Evolutionary conservation across 1,140 invertebrate genomes (phyloP), one percentile per base, ranked within the genome.

Genomic region (Anoplolepis gracilipes): DNA sequence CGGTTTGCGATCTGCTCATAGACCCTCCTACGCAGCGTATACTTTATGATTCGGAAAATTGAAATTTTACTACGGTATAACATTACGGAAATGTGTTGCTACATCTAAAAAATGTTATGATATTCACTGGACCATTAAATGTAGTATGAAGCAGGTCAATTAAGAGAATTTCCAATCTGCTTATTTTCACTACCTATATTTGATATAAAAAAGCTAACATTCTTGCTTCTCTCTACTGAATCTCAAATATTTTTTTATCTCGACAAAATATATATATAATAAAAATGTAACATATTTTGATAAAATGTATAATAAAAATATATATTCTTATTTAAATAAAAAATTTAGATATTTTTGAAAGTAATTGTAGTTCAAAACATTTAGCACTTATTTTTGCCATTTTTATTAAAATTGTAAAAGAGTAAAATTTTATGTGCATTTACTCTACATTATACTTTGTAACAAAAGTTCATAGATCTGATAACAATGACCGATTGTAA

Each of bases 11-110:
- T 73, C 57, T 49, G 69, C 42, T 84, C 81, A 36, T 64, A 57
- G 72, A 4, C 42, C 55, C 73, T 64, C 81, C 81, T 77, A 84
- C 72, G 72, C 62, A 82, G 53, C 53, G 67, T 82, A 82, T 82
- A 82, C 78, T 82, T 82, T 82, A 82, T 82, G 78, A 36, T 13
- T 55, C 53, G 78, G 78, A 82, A 82, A 82, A 82, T 82, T 82
- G 78, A 82, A 82, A 82, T 82, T 82, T 82, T 73, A 73, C 53
- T 61, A 13, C 5, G 78, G 55, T 72, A 59, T 82, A 82, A 82
- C 53, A 82, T 82, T 82, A 82, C 78, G 78, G 78, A 73, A 82
- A 73, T 39, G 25, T 42, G 55, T 67, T 59, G 53, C 67, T 73
- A 72, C 53, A 82, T 82, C 72, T 59, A 55, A 82, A 59, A 82